Evolutionary conservation across 2,888 invertebrate genomes (phyloP), one percentile per base, ranked within the genome.

Genomic region (Oeneis ivallda): DNA sequence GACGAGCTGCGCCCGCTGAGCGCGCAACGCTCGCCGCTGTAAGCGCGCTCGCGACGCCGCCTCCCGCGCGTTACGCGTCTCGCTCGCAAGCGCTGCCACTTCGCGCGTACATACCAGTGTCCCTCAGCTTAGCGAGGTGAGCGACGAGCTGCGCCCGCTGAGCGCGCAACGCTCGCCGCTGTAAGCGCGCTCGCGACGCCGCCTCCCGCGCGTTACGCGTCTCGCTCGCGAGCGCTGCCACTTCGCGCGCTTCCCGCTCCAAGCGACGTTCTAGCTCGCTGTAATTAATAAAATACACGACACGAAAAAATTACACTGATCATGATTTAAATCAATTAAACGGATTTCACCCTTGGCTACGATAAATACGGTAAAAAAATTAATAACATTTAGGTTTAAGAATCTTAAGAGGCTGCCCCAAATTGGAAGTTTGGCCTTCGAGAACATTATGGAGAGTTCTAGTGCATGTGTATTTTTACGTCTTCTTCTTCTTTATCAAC

Each of bases 11-110:
- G 75, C 76, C 50, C 77, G 75, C 45, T 87, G 81, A 19, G 78
- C 78, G 56, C 80, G 80, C 73, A 91, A 73, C 0, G 89, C 91
- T 0, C 81, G 78, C 0, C 90, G 77, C 76, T 91, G 91, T 0
- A 78, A 68, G 5, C 84, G 81, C 47, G 84, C 79, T 15, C 91
- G 82, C 15, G 78, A 69, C 10, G 85, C 78, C 62, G 84, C 83
- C 61, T 89, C 86, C 4, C 84, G 80, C 0, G 91, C 91, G 71
- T 87, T 85, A n/a, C n/a, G n/a, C n/a, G n/a, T n/a, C n/a, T n/a
- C n/a, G n/a, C n/a, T n/a, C n/a, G n/a, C n/a, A n/a, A n/a, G n/a
- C n/a, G n/a, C n/a, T n/a, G n/a, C n/a, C n/a, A n/a, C n/a, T n/a
- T n/a, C n/a, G n/a, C n/a, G n/a, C n/a, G n/a, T n/a, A 19, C 11